Conservation (phyloP, 1,140 invertebrate species). For the Halesus radiatus region DNA sequence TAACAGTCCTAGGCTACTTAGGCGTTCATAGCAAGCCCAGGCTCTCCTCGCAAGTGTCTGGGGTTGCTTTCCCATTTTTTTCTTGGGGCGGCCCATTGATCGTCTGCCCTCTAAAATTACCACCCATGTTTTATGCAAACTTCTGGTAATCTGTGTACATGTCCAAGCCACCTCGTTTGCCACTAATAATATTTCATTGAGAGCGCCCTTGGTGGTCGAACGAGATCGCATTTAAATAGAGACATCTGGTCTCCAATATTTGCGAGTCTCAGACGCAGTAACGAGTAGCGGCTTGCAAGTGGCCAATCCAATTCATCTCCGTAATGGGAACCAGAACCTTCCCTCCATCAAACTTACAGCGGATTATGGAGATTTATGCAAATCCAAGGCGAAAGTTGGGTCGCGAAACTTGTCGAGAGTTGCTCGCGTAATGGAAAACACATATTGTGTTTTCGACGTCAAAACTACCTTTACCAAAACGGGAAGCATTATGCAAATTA, state of each 20-base stretch:
- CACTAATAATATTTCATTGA: too few relatives aligned
- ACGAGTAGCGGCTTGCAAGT: too few relatives aligned
- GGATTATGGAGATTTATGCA: conserved; percentile 28
- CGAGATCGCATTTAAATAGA: not conserved
- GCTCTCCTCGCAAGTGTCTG: too few relatives aligned
- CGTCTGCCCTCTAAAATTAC: too few relatives aligned
- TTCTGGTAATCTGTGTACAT: too few relatives aligned
- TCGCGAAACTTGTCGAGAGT: not conserved
- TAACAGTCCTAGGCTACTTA: too few relatives aligned
- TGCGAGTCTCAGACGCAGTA: not conserved
- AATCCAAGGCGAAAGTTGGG: not conserved
- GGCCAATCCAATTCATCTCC: not conserved
- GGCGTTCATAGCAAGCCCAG: too few relatives aligned
- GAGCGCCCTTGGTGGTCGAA: not conserved
- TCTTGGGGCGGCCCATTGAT: too few relatives aligned
- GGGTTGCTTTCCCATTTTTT: too few relatives aligned
- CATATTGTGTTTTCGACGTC: conserved; percentile 13
- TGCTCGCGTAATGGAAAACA: conserved; percentile 3
- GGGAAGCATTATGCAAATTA: not conserved
- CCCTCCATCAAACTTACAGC: conserved; percentile 1
- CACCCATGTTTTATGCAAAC: too few relatives aligned
- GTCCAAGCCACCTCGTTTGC: too few relatives aligned
- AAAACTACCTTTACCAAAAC: not conserved
- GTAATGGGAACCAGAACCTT: not conserved
- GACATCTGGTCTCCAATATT: not conserved